phyloP scores from a whole-genome alignment of 2,113 vertebrate species.

The Eptesicus fuscus region DNA sequence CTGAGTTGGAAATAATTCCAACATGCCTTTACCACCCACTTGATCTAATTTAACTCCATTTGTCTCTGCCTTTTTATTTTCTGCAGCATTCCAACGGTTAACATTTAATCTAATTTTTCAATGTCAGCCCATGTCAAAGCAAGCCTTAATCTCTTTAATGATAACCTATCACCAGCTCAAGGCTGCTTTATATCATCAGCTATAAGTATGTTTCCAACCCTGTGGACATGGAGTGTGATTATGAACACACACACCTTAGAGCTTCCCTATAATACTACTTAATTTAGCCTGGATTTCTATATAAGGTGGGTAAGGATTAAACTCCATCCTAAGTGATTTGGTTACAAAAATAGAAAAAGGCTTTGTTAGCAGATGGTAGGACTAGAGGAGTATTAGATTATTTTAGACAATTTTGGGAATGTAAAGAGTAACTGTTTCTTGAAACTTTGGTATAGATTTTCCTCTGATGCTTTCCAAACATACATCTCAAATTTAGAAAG shows the following conservation, averaged over 20 bases:
- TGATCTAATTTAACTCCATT: constrained; percentile 48
- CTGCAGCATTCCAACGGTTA: constrained; percentile 51
- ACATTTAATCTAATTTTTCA: constrained; percentile 59
- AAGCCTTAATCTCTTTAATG: constrained; percentile 57
- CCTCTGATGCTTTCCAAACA: neutral
- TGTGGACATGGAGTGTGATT: neutral
- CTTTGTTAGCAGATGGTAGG: neutral
- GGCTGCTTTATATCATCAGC: neutral
- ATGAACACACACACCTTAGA: rapidly evolving
- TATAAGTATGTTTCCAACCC: neutral
- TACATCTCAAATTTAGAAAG: neutral
- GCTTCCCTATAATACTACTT: neutral
- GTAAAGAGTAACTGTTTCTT: neutral
- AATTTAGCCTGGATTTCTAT: neutral
- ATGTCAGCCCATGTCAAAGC: constrained; percentile 53
- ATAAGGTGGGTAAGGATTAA: neutral
- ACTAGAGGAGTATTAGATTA: neutral
- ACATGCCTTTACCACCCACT: constrained; percentile 19
- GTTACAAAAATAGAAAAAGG: neutral
- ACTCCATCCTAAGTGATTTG: neutral
- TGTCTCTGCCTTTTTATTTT: constrained; percentile 54
- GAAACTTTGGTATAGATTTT: neutral
- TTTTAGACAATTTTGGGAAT: neutral
- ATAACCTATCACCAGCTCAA: constrained; percentile 42
- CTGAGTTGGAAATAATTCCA: constrained; percentile 41